phyloP scores from a whole-genome alignment of 2,113 vertebrate genomes.

The Rostratula benghalensis region DNA sequence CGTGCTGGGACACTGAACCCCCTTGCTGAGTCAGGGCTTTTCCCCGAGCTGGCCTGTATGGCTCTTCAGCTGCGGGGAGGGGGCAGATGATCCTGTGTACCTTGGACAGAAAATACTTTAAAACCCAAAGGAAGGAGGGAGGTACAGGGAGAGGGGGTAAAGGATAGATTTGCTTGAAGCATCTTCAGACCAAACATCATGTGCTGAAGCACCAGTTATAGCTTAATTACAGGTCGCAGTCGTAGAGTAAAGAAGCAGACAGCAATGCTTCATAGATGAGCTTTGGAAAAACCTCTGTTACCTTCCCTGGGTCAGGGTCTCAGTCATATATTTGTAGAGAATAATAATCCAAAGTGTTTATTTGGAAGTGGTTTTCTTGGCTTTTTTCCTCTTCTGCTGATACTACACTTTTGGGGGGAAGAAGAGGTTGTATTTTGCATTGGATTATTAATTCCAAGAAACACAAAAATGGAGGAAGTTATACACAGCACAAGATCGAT shows the following conservation, averaged over 20 bases:
- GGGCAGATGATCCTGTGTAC: not conserved
- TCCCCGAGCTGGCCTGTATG: not conserved
- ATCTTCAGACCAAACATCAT: not conserved
- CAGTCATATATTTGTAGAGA: not conserved
- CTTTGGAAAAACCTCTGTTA: not conserved
- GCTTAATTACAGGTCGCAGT: not conserved
- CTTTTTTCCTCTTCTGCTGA: not conserved
- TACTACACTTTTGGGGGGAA: not conserved
- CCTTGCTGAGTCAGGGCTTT: not conserved
- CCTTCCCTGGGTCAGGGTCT: not conserved
- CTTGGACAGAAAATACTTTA: not conserved
- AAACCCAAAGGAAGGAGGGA: not conserved
- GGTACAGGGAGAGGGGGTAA: too few relatives aligned
- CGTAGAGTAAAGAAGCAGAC: not conserved
- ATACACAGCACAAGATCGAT: not conserved
- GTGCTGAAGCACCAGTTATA: not conserved
- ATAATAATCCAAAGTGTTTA: not conserved
- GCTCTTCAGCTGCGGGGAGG: not conserved
- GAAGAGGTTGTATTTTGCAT: not conserved
- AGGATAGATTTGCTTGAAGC: not conserved
- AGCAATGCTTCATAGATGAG: not conserved
- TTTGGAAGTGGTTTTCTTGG: not conserved
- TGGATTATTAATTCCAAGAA: conserved; percentile 4
- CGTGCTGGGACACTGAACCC: not conserved
- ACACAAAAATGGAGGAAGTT: not conserved